Evolutionary conservation across 2,888 invertebrate species (phyloP).

Genomic region (Stenoptilia bipunctidactyla): DNA sequence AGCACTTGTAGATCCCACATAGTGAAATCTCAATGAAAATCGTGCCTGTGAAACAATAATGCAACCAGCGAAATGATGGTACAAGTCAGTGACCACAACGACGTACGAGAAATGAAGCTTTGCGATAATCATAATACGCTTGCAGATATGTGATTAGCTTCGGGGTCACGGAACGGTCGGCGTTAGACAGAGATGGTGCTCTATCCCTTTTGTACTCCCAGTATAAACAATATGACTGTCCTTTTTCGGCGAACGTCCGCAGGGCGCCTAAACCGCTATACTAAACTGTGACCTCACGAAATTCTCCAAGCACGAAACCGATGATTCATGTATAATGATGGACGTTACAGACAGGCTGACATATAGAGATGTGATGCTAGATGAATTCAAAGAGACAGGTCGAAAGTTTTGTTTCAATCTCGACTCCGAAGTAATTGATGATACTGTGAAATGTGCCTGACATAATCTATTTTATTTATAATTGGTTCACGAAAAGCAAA

Average conservation of each 20-base stretch:
- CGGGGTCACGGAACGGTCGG: conserved; percentile 67
- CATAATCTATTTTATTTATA: no score
- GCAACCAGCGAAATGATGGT: conserved; percentile 30
- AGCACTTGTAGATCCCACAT: background rate
- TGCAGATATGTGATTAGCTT: conserved; percentile 68
- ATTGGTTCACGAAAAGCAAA: no score
- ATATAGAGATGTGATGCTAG: conserved; percentile 48
- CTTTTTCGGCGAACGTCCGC: conserved; percentile 49
- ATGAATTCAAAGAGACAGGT: conserved; percentile 45
- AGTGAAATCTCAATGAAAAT: conserved; percentile 24
- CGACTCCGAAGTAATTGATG: conserved; percentile 26
- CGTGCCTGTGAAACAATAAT: conserved; percentile 32
- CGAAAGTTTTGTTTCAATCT: conserved; percentile 27
- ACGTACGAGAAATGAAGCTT: conserved; percentile 55
- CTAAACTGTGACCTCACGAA: conserved; percentile 71
- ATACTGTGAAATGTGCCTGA: conserved; percentile 3
- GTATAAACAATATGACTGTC: conserved; percentile 28
- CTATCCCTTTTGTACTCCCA: conserved; percentile 28
- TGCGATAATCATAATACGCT: conserved; percentile 67
- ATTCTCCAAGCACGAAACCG: conserved; percentile 58
- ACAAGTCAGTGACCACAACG: conserved; percentile 61
- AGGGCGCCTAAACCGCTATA: conserved; percentile 68
- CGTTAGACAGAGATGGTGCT: conserved; percentile 50
- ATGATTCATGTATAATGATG: conserved; percentile 64
- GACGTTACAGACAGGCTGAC: conserved; percentile 43